These are phyloP conservation scores for Poecilia velifera DNA, from an alignment of 2,797 vertebrate genomes.

Conservation along the genomic window DNA sequence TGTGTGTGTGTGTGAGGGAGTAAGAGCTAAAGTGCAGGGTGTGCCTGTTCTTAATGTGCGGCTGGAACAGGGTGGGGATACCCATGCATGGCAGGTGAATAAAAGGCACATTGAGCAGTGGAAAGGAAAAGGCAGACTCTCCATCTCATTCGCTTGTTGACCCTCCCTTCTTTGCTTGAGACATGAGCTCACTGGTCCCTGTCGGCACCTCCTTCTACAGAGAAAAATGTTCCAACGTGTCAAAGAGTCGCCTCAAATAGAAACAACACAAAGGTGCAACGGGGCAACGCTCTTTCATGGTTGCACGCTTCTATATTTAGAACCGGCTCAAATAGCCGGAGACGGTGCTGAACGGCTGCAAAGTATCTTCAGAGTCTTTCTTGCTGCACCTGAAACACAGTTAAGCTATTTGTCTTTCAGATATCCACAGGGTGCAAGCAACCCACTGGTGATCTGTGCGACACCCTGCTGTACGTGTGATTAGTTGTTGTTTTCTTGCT, in stretches of 20 bases:
- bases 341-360: slow-evolving; percentile 31
- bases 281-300: slow-evolving; percentile 17
- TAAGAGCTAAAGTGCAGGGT: slow-evolving; percentile 61
- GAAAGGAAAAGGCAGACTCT: slow-evolving; percentile 51
- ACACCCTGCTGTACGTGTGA: slow-evolving; percentile 15
- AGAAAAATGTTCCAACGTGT: slow-evolving; percentile 46
- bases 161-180: slow-evolving; percentile 41
- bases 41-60: slow-evolving; percentile 77
- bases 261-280: slow-evolving; percentile 23
- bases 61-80: slow-evolving; percentile 78
- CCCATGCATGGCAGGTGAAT: slow-evolving; percentile 70
- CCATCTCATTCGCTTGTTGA: slow-evolving; percentile 29
- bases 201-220: slow-evolving; percentile 44
- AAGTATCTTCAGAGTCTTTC: slow-evolving; percentile 49
- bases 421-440: slow-evolving; percentile 53
- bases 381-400: slow-evolving; percentile 39
- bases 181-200: slow-evolving; percentile 66
- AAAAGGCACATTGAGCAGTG: slow-evolving; percentile 79
- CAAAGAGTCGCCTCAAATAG: slow-evolving; percentile 9
- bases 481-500: slow-evolving; percentile 38
- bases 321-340: slow-evolving; percentile 33
- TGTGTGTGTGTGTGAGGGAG: slow-evolving; percentile 35
- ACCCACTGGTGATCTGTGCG: slow-evolving; percentile 24
- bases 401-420: slow-evolving; percentile 32
- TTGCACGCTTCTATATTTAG: slow-evolving; percentile 52